These are phyloP conservation scores for Siniperca obscura DNA, from an alignment of 2,797 vertebrate species.

Conservation along the genomic window DNA sequence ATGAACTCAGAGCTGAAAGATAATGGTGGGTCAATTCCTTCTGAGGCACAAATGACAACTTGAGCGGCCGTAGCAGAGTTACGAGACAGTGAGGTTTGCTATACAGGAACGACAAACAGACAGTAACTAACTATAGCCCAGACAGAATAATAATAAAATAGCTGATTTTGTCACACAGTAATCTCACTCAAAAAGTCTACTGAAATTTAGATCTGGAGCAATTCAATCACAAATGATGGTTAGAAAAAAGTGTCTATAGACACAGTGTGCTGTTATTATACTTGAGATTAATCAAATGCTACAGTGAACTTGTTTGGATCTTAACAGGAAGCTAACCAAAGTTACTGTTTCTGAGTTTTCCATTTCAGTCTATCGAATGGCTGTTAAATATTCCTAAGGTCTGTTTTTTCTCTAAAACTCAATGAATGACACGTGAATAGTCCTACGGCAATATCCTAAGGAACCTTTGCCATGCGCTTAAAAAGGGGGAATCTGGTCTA, in stretches of 20 bases:
- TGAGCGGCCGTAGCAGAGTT: not conserved
- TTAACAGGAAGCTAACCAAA: not conserved
- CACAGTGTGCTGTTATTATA: not conserved
- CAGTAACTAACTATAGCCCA: constrained; percentile 6
- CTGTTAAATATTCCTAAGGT: not conserved
- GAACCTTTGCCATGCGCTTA: not conserved
- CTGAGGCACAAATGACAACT: constrained; percentile 13
- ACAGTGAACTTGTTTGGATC: not conserved
- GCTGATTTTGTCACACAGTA: not conserved
- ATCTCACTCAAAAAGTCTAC: not conserved
- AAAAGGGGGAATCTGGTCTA: not conserved
- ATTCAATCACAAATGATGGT: not conserved
- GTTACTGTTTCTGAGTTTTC: not conserved
- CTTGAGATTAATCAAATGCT: not conserved
- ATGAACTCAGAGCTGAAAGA: constrained; percentile 25
- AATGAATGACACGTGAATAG: not conserved
- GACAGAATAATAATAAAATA: not conserved
- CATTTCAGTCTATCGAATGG: not conserved
- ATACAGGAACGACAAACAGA: not conserved
- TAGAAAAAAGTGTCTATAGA: not conserved
- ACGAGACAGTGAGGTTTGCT: not conserved
- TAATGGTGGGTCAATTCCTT: constrained; percentile 27
- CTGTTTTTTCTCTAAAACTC: not conserved
- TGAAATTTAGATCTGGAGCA: not conserved
- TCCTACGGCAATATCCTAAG: not conserved